These are phyloP conservation scores for Megastigmus dorsalis DNA, from an alignment of 2,888 invertebrate genomes.

Conservation along the genomic window DNA sequence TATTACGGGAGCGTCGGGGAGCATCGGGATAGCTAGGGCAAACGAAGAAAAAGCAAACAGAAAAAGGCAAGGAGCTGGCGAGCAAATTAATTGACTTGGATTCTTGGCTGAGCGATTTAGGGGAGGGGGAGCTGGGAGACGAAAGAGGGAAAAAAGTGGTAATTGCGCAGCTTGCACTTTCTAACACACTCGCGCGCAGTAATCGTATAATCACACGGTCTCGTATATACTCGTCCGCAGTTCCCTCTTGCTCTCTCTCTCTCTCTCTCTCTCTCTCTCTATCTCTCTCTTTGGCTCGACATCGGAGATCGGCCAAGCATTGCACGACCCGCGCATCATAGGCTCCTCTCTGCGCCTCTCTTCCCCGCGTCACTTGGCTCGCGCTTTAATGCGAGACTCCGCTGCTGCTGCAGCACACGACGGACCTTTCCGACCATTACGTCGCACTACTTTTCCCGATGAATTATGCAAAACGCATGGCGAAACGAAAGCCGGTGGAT, in stretches of 20 bases:
- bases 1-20: neutral
- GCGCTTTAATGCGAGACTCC: neutral
- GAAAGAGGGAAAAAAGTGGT: slow-evolving; percentile 16
- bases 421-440: neutral
- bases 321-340: neutral
- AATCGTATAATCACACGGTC: slow-evolving; percentile 31
- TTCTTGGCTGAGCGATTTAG: slow-evolving; percentile 18
- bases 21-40: too few species aligned
- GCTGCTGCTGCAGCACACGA: neutral
- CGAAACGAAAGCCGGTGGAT: slow-evolving; percentile 52
- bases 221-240: neutral
- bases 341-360: neutral
- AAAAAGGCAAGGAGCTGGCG: too few species aligned
- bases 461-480: slow-evolving; percentile 60
- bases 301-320: neutral
- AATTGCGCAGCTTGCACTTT: slow-evolving; percentile 37
- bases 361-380: neutral
- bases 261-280: too few species aligned
- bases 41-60: slow-evolving; percentile 7
- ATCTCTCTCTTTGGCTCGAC: too few species aligned
- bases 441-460: slow-evolving; percentile 37
- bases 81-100: slow-evolving; percentile 24
- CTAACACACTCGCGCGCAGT: slow-evolving; percentile 23
- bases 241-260: neutral
- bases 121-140: neutral